phyloP scores from a whole-genome alignment of 2,888 invertebrate species.

The Creontiades dilutus region DNA sequence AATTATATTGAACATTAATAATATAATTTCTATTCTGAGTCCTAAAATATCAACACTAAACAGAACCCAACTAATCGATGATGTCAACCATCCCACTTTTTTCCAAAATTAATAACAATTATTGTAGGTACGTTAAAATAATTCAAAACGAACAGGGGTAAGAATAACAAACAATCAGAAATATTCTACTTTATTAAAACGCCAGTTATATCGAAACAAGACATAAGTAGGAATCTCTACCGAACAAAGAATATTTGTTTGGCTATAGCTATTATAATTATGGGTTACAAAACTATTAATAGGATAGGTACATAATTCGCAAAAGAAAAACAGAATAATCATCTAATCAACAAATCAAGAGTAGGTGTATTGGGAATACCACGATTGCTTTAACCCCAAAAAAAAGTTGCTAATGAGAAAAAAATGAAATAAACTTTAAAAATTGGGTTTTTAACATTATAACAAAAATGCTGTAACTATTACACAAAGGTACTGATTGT shows the following conservation, averaged over 20 bases:
- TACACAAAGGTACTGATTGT: no score
- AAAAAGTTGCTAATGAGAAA: background rate
- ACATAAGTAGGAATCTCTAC: background rate
- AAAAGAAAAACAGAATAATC: background rate
- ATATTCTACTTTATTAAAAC: slow-evolving; percentile 39
- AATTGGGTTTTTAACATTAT: background rate
- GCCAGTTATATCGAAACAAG: background rate
- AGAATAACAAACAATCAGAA: background rate
- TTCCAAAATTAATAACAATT: no score
- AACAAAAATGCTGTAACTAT: no score
- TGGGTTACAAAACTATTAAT: background rate
- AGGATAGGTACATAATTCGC: background rate
- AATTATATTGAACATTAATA: no score
- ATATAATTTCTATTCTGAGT: no score
- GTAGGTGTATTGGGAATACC: background rate
- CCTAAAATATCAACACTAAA: no score
- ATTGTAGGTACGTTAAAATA: no score
- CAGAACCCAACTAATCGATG: no score
- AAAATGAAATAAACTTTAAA: background rate
- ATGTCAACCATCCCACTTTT: no score
- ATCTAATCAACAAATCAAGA: background rate
- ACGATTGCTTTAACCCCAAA: background rate
- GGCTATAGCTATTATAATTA: background rate
- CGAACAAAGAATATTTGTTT: background rate
- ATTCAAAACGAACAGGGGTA: no score